Evolutionary conservation across 2,888 invertebrate species (phyloP).

Genomic region (Zelleria hepariella): DNA sequence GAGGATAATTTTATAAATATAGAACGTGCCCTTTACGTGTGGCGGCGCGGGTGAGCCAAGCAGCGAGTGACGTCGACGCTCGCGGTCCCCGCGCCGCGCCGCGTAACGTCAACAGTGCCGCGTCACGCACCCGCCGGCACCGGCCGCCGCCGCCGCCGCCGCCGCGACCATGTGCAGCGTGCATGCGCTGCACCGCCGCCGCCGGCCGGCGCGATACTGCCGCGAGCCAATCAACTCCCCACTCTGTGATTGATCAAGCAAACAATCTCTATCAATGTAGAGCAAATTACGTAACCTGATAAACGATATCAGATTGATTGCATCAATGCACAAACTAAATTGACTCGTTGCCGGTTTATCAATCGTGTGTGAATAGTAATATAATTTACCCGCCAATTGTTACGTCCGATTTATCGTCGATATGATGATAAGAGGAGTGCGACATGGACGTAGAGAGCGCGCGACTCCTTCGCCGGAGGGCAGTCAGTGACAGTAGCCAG

Average conservation of each 20-base stretch:
- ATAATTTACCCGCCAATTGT: not conserved
- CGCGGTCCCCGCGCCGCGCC: constrained; percentile 43
- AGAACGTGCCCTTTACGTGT: constrained; percentile 62
- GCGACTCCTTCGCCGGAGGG: constrained; percentile 22
- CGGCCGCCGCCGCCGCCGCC: not conserved
- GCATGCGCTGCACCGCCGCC: not conserved
- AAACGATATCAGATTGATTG: not conserved
- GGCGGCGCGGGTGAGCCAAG: constrained; percentile 64
- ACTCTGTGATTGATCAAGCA: not conserved
- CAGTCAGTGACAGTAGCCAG: not conserved
- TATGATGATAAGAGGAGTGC: constrained; percentile 52
- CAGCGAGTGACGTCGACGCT: constrained; percentile 38
- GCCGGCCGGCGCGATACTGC: not conserved
- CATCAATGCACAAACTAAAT: not conserved
- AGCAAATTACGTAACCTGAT: not conserved
- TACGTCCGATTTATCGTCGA: constrained; percentile 29
- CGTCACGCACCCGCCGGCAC: constrained; percentile 34
- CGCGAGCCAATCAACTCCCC: not conserved
- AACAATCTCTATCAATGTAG: not conserved
- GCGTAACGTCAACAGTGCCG: constrained; percentile 42
- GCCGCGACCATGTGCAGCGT: not conserved
- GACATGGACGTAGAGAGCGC: constrained; percentile 30
- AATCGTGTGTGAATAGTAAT: not conserved
- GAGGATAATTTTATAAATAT: constrained; percentile 56
- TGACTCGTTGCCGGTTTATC: not conserved